Conservation (phyloP, 1,140 invertebrate genomes). For the Platyscapa corneri region DNA sequence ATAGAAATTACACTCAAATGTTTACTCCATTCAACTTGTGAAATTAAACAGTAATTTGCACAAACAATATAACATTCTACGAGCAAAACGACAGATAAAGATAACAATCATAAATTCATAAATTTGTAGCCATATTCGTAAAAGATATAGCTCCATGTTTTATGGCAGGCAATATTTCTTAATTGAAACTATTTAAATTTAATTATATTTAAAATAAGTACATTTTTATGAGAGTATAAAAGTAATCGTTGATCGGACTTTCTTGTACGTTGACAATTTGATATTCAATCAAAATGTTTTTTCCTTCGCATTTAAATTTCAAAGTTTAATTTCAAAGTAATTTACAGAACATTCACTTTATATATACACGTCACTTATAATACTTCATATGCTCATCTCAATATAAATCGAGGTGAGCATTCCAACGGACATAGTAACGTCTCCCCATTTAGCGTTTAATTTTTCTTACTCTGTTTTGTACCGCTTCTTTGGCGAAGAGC, state of each 20-base stretch:
- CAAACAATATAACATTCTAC: neutral
- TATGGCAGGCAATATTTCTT: neutral
- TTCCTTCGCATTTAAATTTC: neutral
- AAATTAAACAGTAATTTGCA: neutral
- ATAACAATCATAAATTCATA: neutral
- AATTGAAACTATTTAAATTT: neutral
- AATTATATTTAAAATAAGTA: neutral
- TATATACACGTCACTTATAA: neutral
- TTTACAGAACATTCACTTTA: neutral
- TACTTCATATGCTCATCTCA: neutral
- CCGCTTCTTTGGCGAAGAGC: neutral
- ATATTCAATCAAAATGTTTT: neutral
- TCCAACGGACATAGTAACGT: neutral
- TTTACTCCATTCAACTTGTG: neutral
- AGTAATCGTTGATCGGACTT: neutral
- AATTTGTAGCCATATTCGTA: neutral
- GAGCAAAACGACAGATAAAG: neutral
- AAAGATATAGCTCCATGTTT: neutral
- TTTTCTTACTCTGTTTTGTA: neutral
- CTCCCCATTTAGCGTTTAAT: neutral
- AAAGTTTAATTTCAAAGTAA: neutral
- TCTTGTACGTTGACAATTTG: neutral
- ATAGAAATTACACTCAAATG: neutral
- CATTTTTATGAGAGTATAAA: neutral
- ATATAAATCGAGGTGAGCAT: neutral